Conservation (phyloP, 2,888 invertebrate genomes). For the Parnassius orleans region DNA sequence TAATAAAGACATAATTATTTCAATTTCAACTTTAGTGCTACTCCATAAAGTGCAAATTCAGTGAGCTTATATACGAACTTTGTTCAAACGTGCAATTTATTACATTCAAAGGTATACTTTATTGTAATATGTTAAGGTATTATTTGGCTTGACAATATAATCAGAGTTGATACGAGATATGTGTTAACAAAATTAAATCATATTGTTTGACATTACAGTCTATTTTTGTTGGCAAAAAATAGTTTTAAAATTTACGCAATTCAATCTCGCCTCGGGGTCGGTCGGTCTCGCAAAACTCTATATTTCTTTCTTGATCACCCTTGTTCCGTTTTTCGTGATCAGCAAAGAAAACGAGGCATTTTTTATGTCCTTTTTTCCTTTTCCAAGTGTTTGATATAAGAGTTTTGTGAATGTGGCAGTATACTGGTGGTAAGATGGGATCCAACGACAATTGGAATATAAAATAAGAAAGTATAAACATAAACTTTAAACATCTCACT, state of each 20-base stretch:
- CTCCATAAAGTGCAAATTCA: constrained; percentile 32
- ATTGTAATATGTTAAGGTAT: neutral
- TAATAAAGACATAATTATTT: constrained; percentile 45
- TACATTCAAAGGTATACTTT: constrained; percentile 12
- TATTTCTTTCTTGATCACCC: constrained; percentile 36
- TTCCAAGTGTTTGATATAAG: neutral
- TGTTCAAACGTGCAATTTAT: constrained; percentile 43
- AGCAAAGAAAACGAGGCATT: constrained; percentile 17
- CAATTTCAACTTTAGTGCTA: constrained; percentile 38
- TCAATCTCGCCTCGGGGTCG: constrained; percentile 13
- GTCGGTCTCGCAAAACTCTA: constrained; percentile 27
- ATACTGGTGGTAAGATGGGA: too few species aligned
- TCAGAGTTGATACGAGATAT: neutral
- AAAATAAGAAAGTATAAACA: too few species aligned
- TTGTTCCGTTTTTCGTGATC: constrained; percentile 29
- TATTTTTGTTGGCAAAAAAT: neutral
- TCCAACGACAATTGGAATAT: too few species aligned
- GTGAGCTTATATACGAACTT: constrained; percentile 30
- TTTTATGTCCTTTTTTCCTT: neutral
- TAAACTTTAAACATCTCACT: too few species aligned
- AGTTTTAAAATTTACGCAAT: neutral
- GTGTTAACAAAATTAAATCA: neutral
- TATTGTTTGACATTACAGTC: neutral
- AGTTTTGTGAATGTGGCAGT: too few species aligned
- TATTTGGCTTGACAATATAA: constrained; percentile 4